phyloP scores from a whole-genome alignment of 2,888 invertebrate species.

The Serripes groenlandicus region DNA sequence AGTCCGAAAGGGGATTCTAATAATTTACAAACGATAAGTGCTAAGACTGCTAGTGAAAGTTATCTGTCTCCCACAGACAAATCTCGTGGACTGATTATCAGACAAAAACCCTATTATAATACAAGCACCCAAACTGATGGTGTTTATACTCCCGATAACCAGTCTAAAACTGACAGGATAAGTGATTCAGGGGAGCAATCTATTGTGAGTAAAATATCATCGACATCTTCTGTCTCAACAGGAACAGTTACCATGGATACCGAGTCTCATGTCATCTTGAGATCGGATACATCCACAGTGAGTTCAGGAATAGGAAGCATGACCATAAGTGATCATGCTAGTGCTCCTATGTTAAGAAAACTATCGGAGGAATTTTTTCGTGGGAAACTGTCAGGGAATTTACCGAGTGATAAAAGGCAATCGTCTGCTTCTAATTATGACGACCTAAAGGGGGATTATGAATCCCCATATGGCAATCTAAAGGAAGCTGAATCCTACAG shows the following conservation, averaged over 20 bases:
- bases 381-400: conserved; percentile 61
- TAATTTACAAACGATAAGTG: conserved; percentile 45
- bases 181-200: conserved; percentile 70
- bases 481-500: conserved; percentile 80
- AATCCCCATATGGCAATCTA: conserved; percentile 72
- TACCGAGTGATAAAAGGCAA: conserved; percentile 68
- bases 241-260: not conserved
- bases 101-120: conserved; percentile 81
- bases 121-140: conserved; percentile 83
- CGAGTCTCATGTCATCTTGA: conserved; percentile 7
- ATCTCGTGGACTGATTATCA: conserved; percentile 72
- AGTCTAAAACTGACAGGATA: conserved; percentile 37
- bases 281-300: conserved; percentile 57
- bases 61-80: conserved; percentile 47
- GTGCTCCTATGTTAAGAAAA: conserved; percentile 81
- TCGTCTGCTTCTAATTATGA: conserved; percentile 75
- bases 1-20: conserved; percentile 63
- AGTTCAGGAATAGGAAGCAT: conserved; percentile 66
- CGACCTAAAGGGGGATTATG: conserved; percentile 69
- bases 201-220: conserved; percentile 50
- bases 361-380: conserved; percentile 82
- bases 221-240: conserved; percentile 5
- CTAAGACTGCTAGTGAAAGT: conserved; percentile 42
- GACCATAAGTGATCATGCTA: conserved; percentile 65
- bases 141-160: conserved; percentile 31